Conservation (phyloP, 2,888 invertebrate species). For the Polymixis lichenea region DNA sequence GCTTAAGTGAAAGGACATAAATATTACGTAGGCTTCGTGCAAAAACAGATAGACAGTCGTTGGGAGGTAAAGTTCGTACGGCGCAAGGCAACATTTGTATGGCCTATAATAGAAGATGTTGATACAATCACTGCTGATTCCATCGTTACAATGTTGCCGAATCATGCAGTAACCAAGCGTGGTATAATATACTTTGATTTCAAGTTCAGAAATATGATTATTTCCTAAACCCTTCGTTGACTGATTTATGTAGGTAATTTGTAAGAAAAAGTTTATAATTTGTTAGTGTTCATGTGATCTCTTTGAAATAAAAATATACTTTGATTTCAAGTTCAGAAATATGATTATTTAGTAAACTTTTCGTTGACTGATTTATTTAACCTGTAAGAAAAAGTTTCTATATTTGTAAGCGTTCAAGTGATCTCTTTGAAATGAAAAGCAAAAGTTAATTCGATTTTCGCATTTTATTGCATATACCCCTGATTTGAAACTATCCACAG, state of each 20-base stretch:
- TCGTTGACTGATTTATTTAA: neutral
- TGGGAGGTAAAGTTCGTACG: conserved; percentile 6
- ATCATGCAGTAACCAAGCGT: conserved; percentile 8
- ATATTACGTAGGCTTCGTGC: conserved; percentile 13
- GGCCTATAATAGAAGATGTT: conserved; percentile 8
- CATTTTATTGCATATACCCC: conserved; percentile 14
- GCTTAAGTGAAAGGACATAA: conserved; percentile 20
- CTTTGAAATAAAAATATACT: conserved; percentile 12
- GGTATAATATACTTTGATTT: conserved; percentile 19
- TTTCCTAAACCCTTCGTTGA: neutral
- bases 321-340: conserved; percentile 18
- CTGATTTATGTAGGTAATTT: conserved; percentile 7
- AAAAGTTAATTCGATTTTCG: conserved; percentile 2
- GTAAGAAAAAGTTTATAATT: neutral
- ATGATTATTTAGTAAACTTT: conserved; percentile 10
- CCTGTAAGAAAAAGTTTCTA: conserved; percentile 4
- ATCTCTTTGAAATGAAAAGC: conserved; percentile 21
- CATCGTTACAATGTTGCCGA: conserved; percentile 8
- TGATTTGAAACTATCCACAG: neutral
- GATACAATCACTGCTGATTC: conserved; percentile 12
- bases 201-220: conserved; percentile 16
- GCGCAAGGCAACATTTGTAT: conserved; percentile 4
- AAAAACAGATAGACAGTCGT: conserved; percentile 15
- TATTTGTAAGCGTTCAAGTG: conserved; percentile 8
- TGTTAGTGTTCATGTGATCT: conserved; percentile 10